Evolutionary conservation across 2,888 invertebrate species (phyloP).

Genomic region (Rhamphomyia laevipes): DNA sequence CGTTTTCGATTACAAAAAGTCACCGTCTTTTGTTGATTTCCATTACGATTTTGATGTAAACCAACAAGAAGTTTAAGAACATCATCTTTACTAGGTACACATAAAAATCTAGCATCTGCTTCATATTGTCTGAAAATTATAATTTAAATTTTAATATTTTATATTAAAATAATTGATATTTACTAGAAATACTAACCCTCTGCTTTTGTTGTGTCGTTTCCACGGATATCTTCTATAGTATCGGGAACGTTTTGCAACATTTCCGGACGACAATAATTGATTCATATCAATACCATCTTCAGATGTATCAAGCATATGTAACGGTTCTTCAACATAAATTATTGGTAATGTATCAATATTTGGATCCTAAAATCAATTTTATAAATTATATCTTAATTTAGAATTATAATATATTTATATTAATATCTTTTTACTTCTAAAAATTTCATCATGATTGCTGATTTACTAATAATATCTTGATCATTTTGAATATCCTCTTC

Average conservation of each 20-base stretch:
- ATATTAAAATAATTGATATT: not conserved
- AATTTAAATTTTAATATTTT: not conserved
- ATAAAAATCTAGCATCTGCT: constrained; percentile 46
- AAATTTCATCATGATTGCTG: constrained; percentile 33
- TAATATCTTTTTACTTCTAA: constrained; percentile 25
- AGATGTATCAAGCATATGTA: not conserved
- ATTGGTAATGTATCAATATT: constrained; percentile 31
- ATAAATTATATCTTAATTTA: not conserved
- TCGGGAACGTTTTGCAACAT: constrained; percentile 40
- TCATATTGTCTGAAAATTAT: constrained; percentile 37
- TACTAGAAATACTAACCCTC: constrained; percentile 27
- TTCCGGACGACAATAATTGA: constrained; percentile 13
- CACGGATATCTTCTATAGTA: constrained; percentile 51
- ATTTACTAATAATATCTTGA: constrained; percentile 35
- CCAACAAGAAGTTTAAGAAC: constrained; percentile 48
- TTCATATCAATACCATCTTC: constrained; percentile 12
- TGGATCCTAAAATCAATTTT: constrained; percentile 26
- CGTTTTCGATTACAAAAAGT: constrained; percentile 51
- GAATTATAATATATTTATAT: not conserved
- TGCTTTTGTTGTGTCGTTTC: constrained; percentile 46
- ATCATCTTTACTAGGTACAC: constrained; percentile 50
- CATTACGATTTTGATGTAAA: constrained; percentile 47
- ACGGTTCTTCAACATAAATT: constrained; percentile 31
- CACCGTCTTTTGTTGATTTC: constrained; percentile 42
- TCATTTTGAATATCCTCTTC: constrained; percentile 32